Conservation (phyloP, 2,888 invertebrate species). For the Drosophila meridiana region DNA sequence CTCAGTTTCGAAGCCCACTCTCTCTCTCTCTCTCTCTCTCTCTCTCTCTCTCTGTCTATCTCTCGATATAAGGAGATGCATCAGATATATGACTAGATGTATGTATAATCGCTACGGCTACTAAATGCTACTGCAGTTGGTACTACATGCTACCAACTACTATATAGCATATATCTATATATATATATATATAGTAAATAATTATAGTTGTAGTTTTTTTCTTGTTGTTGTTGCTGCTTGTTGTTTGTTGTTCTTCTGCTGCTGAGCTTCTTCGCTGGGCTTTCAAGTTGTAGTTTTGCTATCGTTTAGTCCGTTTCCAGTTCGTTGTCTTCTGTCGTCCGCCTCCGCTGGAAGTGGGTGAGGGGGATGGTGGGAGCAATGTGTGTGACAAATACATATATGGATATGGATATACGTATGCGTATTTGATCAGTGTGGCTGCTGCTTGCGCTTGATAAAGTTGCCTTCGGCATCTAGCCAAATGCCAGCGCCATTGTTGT, state of each 20-base stretch:
- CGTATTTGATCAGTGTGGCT: constrained; percentile 42
- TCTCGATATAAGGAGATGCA: constrained; percentile 58
- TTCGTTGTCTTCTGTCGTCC: constrained; percentile 18
- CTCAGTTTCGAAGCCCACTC: constrained; percentile 59
- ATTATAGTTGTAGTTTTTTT: constrained; percentile 54
- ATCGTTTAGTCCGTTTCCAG: constrained; percentile 29
- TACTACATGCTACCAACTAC: constrained; percentile 28
- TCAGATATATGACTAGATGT: constrained; percentile 76
- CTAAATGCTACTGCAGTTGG: constrained; percentile 40
- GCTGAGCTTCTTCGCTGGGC: constrained; percentile 70
- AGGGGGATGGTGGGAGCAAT: constrained; percentile 62
- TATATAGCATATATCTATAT: constrained; percentile 40
- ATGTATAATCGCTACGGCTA: constrained; percentile 65
- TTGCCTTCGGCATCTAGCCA: constrained; percentile 83
- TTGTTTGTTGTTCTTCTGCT: constrained; percentile 18
- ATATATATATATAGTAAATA: constrained; percentile 48
- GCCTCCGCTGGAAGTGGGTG: constrained; percentile 14
- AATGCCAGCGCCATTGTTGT: constrained; percentile 63
- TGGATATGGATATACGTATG: background rate
- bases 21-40: background rate
- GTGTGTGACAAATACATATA: constrained; percentile 17
- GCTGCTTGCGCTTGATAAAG: constrained; percentile 80
- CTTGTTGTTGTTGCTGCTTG: constrained; percentile 15
- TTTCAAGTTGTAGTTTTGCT: constrained; percentile 49
- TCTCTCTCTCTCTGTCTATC: constrained; percentile 1